These are phyloP conservation scores for Acromyrmex echinatior DNA, from an alignment of 1,140 invertebrate species.

Conservation along the genomic window DNA sequence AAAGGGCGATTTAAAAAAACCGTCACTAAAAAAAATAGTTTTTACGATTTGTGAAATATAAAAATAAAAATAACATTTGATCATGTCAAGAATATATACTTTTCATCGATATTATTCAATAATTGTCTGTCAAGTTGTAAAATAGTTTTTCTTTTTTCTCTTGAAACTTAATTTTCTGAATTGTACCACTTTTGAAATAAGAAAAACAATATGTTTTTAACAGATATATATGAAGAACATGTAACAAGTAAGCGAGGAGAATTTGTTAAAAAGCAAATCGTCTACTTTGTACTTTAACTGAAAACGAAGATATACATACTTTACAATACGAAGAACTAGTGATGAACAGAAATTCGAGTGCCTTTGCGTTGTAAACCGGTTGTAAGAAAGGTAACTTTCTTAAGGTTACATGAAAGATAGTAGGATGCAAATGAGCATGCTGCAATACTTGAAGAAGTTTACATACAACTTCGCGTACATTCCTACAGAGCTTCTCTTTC, in stretches of 20 bases:
- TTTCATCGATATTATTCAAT: no score
- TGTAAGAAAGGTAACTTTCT: constrained; percentile 26
- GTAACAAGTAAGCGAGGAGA: background rate
- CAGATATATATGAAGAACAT: no score
- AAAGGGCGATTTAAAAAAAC: no score
- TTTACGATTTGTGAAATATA: no score
- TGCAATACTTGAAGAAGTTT: constrained; percentile 24
- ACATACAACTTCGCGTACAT: constrained; percentile 12
- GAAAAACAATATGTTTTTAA: no score
- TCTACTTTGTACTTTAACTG: background rate
- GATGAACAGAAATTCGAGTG: constrained; percentile 9
- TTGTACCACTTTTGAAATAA: no score
- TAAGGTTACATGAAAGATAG: constrained; percentile 19
- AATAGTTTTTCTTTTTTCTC: no score
- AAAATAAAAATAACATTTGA: no score
- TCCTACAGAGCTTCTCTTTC: constrained; percentile 10
- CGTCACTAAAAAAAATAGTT: no score
- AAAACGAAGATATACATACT: constrained; percentile 6
- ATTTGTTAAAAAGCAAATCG: background rate
- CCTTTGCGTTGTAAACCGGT: background rate
- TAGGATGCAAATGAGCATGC: constrained; percentile 41
- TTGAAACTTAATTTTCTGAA: no score
- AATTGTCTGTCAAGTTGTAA: no score
- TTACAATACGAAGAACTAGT: constrained; percentile 21
- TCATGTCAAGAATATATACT: no score